phyloP scores from a whole-genome alignment of 2,888 invertebrate species.

The Oligia latruncula region DNA sequence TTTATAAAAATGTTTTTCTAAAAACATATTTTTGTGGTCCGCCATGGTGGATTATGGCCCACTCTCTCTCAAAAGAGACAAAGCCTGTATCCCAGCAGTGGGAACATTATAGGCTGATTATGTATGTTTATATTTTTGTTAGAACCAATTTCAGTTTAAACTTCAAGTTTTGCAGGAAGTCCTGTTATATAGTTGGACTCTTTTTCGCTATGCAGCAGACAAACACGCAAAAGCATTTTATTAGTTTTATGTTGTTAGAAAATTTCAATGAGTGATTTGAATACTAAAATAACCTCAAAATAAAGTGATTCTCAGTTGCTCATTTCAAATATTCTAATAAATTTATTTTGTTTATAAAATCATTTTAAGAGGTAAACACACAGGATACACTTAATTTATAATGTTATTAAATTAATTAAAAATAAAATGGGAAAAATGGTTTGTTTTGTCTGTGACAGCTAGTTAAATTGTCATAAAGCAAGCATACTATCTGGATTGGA shows the following conservation, averaged over 20 bases:
- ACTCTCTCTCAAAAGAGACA: too few species aligned
- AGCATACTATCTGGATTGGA: neutral
- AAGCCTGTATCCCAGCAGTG: too few species aligned
- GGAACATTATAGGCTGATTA: too few species aligned
- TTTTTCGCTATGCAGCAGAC: constrained; percentile 22
- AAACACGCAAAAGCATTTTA: constrained; percentile 5
- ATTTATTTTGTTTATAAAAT: neutral
- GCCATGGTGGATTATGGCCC: too few species aligned
- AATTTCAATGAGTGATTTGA: constrained; percentile 1
- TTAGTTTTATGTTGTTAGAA: neutral
- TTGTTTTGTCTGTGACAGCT: neutral
- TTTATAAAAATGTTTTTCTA: neutral
- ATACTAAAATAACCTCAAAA: constrained; percentile 22
- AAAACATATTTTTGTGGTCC: too few species aligned
- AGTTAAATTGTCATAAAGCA: neutral
- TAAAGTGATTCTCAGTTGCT: neutral
- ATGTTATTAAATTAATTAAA: too few species aligned
- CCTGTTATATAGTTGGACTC: neutral
- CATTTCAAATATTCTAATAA: neutral
- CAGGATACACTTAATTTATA: neutral
- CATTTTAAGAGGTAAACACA: neutral
- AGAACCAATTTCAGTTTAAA: too few species aligned
- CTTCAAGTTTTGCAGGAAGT: neutral
- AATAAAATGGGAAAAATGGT: neutral
- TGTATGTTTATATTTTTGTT: too few species aligned